Base-by-base conservation (phyloP, 2,888 invertebrate genomes). In the Nemotelus pantherinus region DNA sequence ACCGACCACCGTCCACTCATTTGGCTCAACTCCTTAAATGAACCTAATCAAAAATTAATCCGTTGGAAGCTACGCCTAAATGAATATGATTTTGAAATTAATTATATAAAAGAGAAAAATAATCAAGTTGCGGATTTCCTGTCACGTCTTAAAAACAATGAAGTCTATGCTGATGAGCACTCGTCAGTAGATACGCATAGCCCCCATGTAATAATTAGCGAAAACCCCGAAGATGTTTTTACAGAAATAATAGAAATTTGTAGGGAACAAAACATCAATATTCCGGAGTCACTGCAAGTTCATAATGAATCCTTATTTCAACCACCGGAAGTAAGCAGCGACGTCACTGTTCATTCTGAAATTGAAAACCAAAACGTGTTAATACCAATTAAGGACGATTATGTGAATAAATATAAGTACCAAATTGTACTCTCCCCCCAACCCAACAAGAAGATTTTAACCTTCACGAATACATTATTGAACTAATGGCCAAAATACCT, bases 31-130 rank as follows among this genome's bases (percentile, higher is more conserved):
- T 47, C 45, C 25, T 10, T 50, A 39, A 75, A 63, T 3, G 75
- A 47, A 10, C 75, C 75, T 25, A 75, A 75, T n/a, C 64, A 63
- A 48, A 75, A 75, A 41, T 25, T 63, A 6, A 64, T 75, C 7
- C 63, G 75, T 3, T 75, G 75, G 75, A 75, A 64, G 43, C 53
- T 75, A 2, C 5, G 10, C 43, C 50, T 75, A 7, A 64, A 75
- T 25, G 63, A 75, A 41, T 75, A 43, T 39, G 75, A 75, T 50
- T 75, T 64, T 47, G n/a, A 75, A 48, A 64, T 75, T 4, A 41
- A 63, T 4, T 63, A 75, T 48, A 63, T 64, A 4, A 75, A 75
- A 50, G 64, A 64, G 2, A 63, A 63, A 50, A 43, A 75, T 43
- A 75, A 75, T 50, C 4, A 41, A 39, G 53, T 64, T 3, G 75